phyloP scores from a whole-genome alignment of 2,797 vertebrate species.

The Periparus ater region DNA sequence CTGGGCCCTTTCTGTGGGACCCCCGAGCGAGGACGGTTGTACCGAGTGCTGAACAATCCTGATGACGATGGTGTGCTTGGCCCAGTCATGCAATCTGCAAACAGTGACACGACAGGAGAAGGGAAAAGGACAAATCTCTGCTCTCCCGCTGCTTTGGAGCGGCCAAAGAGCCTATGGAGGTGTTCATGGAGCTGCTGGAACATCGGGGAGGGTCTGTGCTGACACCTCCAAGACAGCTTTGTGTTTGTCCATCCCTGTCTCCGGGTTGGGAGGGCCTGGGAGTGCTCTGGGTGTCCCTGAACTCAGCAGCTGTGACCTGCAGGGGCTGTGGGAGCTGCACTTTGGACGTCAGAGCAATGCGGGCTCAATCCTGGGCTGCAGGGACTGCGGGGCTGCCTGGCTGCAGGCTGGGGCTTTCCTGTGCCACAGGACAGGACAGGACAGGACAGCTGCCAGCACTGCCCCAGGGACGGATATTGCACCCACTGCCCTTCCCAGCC shows the following conservation, averaged over 20 bases:
- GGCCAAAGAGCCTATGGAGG: background rate
- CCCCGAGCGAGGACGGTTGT: background rate
- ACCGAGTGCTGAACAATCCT: background rate
- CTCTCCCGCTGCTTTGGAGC: background rate
- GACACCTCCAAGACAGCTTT: background rate
- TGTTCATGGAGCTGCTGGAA: background rate
- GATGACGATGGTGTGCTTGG: background rate
- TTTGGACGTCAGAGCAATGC: rapidly evolving
- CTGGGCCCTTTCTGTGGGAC: background rate
- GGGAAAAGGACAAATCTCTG: background rate
- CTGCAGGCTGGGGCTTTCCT: background rate
- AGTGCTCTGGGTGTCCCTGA: rapidly evolving
- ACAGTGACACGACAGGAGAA: background rate
- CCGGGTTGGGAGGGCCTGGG: background rate
- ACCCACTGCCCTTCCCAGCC: too few relatives aligned
- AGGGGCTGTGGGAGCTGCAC: rapidly evolving
- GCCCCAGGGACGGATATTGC: rapidly evolving
- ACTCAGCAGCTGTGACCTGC: background rate
- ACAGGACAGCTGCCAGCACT: background rate
- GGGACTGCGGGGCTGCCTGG: background rate
- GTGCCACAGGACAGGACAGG: background rate
- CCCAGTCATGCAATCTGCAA: background rate
- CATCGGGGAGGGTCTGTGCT: background rate
- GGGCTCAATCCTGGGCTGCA: background rate
- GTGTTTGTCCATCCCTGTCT: background rate